These are phyloP conservation scores for Tragelaphus scriptus DNA, from an alignment of 2,113 vertebrate genomes.

Conservation along the genomic window DNA sequence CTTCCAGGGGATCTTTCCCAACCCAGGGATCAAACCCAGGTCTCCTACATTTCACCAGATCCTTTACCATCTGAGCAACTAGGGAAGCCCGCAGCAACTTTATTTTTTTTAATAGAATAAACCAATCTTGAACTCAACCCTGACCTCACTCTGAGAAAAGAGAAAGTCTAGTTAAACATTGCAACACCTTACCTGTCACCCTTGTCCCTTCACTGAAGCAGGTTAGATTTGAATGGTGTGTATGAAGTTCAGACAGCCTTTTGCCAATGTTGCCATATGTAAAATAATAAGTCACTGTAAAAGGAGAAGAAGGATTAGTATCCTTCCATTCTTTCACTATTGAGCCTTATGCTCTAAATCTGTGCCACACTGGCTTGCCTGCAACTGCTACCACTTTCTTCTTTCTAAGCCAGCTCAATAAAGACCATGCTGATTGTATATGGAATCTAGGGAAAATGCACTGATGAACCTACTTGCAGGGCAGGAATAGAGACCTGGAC, in stretches of 20 bases:
- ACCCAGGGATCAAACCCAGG: not conserved
- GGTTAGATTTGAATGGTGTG: not conserved
- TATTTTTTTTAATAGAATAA: not conserved
- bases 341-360: not conserved
- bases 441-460: not conserved
- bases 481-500: not conserved
- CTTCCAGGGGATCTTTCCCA: not conserved
- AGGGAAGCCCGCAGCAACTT: not conserved
- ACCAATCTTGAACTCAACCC: not conserved
- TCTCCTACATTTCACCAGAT: not conserved
- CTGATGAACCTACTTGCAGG: not conserved
- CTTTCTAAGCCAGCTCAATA: not conserved
- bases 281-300: constrained; percentile 23
- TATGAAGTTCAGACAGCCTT: constrained; percentile 16
- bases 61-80: not conserved
- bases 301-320: not conserved
- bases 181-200: constrained; percentile 3
- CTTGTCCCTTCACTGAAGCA: constrained; percentile 52
- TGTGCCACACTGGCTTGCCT: not conserved
- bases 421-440: not conserved
- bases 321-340: not conserved
- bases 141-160: not conserved
- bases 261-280: not conserved
- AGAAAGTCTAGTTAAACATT: not conserved
- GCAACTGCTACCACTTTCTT: not conserved